A percentile compares a stretch with the other conserved stretches of the same genome.
These are phyloP conservation scores for Drosophila lowei DNA, from an alignment of 1,140 invertebrate genomes.

Conservation along the genomic window DNA sequence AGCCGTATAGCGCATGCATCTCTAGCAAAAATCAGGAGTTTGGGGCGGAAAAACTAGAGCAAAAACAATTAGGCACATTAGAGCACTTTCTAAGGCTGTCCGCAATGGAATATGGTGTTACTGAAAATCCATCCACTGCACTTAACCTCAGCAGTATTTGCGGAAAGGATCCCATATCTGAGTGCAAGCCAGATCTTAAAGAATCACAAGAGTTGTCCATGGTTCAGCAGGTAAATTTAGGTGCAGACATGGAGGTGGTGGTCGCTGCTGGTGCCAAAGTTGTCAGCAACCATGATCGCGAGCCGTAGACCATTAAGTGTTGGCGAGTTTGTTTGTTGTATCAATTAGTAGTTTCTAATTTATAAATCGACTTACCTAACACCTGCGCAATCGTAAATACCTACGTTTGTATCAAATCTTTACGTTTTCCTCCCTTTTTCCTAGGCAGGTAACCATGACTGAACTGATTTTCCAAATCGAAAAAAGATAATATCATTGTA, in stretches of 20 bases:
- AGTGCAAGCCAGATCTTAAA: slow-evolving; percentile 7
- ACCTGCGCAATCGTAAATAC: no score
- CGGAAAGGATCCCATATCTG: slow-evolving; percentile 9
- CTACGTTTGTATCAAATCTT: background rate
- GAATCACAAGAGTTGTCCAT: slow-evolving; percentile 49
- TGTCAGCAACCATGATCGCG: slow-evolving; percentile 22
- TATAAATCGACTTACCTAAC: no score
- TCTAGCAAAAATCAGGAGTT: slow-evolving; percentile 30
- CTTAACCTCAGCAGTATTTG: slow-evolving; percentile 64
- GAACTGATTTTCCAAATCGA: slow-evolving; percentile 10
- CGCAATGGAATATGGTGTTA: slow-evolving; percentile 53
- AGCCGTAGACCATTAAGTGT: slow-evolving; percentile 29
- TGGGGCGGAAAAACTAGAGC: slow-evolving; percentile 30
- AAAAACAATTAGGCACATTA: slow-evolving; percentile 60
- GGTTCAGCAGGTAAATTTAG: slow-evolving; percentile 47
- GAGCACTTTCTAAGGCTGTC: slow-evolving; percentile 76
- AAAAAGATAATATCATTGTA: slow-evolving; percentile 4
- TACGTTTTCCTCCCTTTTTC: slow-evolving; percentile 6
- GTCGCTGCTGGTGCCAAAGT: slow-evolving; percentile 23
- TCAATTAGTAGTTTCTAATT: no score
- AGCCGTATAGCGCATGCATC: slow-evolving; percentile 39
- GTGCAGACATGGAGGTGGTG: slow-evolving; percentile 40
- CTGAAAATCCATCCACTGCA: slow-evolving; percentile 54
- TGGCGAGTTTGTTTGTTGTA: slow-evolving; percentile 5
- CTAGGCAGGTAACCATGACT: slow-evolving; percentile 9